Conservation (phyloP, 1,140 invertebrate species). For the Solen grandis region DNA sequence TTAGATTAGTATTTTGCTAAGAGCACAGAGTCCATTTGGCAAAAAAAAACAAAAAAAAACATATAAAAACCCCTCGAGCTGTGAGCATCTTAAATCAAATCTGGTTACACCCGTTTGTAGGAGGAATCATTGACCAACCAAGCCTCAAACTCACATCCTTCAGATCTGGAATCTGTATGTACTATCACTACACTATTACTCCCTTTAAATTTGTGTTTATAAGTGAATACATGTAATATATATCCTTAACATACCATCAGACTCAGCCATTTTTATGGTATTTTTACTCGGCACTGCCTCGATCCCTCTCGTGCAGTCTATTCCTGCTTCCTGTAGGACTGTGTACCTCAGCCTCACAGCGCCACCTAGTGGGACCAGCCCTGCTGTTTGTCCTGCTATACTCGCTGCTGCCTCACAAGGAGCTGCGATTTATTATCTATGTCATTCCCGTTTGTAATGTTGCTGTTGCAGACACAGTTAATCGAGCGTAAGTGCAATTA, state of each 20-base stretch:
- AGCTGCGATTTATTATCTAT: constrained; percentile 98
- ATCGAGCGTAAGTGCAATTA: constrained; percentile 95
- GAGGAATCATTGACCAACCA: too few species aligned
- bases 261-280: constrained; percentile 99
- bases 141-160: too few species aligned
- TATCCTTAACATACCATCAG: constrained; percentile 81
- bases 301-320: constrained; percentile 91
- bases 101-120: too few species aligned
- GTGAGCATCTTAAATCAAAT: too few species aligned
- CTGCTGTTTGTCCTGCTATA: constrained; percentile 93
- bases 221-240: too few species aligned
- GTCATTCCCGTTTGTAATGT: constrained; percentile 96
- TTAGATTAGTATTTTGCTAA: too few species aligned
- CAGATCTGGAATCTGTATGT: too few species aligned
- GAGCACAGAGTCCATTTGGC: too few species aligned
- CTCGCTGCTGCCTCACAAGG: constrained; percentile 98
- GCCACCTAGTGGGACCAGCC: constrained; percentile 87
- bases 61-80: too few species aligned
- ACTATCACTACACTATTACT: too few species aligned
- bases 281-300: constrained; percentile 97
- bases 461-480: constrained; percentile 92
- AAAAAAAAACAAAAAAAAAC: too few species aligned
- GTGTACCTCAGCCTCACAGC: constrained; percentile 87
- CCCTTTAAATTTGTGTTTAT: too few species aligned
- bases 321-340: constrained; percentile 91